phyloP scores from a whole-genome alignment of 1,140 invertebrate genomes.

The Drosophila leontia region DNA sequence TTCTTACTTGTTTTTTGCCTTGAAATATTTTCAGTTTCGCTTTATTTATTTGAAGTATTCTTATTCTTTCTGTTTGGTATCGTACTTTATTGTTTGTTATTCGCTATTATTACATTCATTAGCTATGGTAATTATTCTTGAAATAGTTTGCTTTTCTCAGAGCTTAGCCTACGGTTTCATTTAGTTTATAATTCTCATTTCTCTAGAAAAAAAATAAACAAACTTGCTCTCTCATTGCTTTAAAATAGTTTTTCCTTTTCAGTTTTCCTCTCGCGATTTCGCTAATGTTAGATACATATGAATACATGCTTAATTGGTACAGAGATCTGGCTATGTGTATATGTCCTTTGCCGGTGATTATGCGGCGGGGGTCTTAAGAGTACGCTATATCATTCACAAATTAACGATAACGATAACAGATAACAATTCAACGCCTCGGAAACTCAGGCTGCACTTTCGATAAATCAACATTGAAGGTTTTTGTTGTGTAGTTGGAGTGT shows the following conservation, averaged over 20 bases:
- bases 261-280: conserved; percentile 20
- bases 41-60: conserved; percentile 73
- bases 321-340: conserved; percentile 32
- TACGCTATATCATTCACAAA: conserved; percentile 57
- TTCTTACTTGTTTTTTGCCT: conserved; percentile 40
- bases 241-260: conserved; percentile 62
- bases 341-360: conserved; percentile 22
- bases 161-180: conserved; percentile 40
- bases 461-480: conserved; percentile 21
- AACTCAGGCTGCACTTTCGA: conserved; percentile 36
- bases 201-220: conserved; percentile 59
- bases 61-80: conserved; percentile 29
- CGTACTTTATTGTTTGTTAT: conserved; percentile 38
- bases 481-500: conserved; percentile 8
- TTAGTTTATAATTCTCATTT: conserved; percentile 40
- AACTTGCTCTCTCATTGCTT: conserved; percentile 64
- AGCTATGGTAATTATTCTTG: conserved; percentile 48
- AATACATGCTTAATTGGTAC: conserved; percentile 30
- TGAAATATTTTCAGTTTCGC: conserved; percentile 76
- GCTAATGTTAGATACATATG: conserved; percentile 21
- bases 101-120: conserved; percentile 42
- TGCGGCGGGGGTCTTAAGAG: conserved; percentile 57
- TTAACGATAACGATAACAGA: conserved; percentile 52
- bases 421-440: conserved; percentile 44
- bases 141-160: conserved; percentile 46